Conservation (phyloP, 1,140 invertebrate species). For the Drepana arcuata region DNA sequence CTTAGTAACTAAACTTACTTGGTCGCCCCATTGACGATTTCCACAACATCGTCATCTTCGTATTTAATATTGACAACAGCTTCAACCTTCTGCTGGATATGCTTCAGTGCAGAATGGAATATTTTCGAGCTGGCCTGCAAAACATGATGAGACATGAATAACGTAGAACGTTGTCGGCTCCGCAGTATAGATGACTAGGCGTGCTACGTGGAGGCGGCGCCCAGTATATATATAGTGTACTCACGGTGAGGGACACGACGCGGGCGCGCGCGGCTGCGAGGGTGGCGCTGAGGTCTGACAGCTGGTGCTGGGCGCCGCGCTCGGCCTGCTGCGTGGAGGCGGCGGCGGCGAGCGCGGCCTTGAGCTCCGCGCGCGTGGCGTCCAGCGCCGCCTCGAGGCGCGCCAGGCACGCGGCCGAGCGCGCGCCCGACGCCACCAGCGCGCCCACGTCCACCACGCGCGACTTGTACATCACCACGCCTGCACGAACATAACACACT, state of each 20-base stretch:
- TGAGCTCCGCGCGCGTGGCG: conserved; percentile 18
- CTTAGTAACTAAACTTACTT: too few species aligned
- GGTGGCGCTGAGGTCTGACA: conserved; percentile 27
- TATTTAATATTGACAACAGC: conserved; percentile 65
- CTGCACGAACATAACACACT: conserved; percentile 15
- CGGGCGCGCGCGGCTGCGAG: conserved; percentile 34
- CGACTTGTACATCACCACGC: conserved; percentile 44
- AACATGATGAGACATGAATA: not conserved
- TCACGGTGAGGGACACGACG: conserved; percentile 41
- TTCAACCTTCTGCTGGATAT: conserved; percentile 57
- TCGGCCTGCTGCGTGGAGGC: conserved; percentile 41
- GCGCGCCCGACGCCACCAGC: conserved; percentile 28
- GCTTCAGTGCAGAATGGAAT: conserved; percentile 61
- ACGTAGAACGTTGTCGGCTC: not conserved
- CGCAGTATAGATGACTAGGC: not conserved
- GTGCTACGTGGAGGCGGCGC: too few species aligned
- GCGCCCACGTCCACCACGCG: conserved; percentile 48
- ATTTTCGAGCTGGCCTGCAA: conserved; percentile 61
- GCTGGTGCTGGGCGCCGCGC: conserved; percentile 38
- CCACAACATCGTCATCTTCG: conserved; percentile 61
- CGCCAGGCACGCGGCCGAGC: conserved; percentile 23
- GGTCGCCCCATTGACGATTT: conserved; percentile 53
- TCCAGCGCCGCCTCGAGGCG: conserved; percentile 33
- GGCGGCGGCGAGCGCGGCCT: conserved; percentile 36
- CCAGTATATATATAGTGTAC: not conserved